Evolutionary conservation across 1,140 invertebrate genomes (phyloP), one percentile per base, ranked within the genome.

Genomic region (Philopotamus ludificatus): DNA sequence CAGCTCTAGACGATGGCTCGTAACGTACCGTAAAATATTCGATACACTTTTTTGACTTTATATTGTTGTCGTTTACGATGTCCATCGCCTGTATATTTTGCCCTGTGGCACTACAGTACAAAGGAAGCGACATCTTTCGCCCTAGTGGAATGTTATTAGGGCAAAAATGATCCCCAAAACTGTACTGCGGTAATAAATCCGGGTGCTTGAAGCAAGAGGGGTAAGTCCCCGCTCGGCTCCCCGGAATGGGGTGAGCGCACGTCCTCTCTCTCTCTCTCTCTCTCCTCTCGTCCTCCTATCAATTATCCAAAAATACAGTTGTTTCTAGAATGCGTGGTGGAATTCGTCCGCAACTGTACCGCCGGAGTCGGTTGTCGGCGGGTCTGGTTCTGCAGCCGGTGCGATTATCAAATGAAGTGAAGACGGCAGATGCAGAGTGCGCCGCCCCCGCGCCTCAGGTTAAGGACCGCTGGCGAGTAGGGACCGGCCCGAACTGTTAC

Each of bases 101-200:
- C n/a, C n/a, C n/a, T n/a, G n/a, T n/a, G n/a, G n/a, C n/a, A n/a
- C n/a, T n/a, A n/a, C n/a, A n/a, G n/a, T n/a, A n/a, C n/a, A n/a
- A n/a, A n/a, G n/a, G n/a, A n/a, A 20, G 47, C 49, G 2, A 51
- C 9, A n/a, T n/a, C 28, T 7, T 12, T 34, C 28, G 23, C 28
- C 21, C 21, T 21, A 21, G 21, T 55, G 39, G 39, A 55, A 34
- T 39, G 51, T 55, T 55, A 55, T 55, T 55, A 55, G 51, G 51
- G 51, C 51, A 28, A 55, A 55, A 55, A 55, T 34, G 26, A 34
- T 39, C 51, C 51, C 51, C 51, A 3, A 18, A 55, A 55, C 51
- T 55, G 39, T 55, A 25, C 51, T 18, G 39, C 16, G 26, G 51
- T 25, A 34, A 55, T 55, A 55, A 55, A 55, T 55, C 51, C 51